phyloP scores from a whole-genome alignment of 2,888 invertebrate species.

The Tenodera sinensis region DNA sequence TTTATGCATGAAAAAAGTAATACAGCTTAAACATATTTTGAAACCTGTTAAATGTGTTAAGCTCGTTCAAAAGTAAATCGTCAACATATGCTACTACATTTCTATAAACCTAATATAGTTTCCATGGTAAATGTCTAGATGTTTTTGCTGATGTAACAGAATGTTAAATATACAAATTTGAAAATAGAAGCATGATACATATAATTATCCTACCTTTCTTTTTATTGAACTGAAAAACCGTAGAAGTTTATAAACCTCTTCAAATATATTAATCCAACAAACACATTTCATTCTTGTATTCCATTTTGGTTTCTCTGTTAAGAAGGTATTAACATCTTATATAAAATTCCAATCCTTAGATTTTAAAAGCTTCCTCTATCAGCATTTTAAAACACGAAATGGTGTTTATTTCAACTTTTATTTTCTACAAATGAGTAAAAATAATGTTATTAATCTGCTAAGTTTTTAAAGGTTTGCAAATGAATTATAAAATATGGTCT shows the following conservation, averaged over 20 bases:
- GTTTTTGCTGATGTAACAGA: background rate
- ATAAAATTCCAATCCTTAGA: background rate
- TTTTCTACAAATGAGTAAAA: background rate
- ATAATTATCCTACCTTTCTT: background rate
- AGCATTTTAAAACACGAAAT: background rate
- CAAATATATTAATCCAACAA: background rate
- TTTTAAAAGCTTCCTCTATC: background rate
- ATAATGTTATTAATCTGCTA: background rate
- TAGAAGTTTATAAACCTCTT: background rate
- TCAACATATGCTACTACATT: background rate
- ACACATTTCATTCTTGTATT: background rate
- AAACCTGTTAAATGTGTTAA: background rate
- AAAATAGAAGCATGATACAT: background rate
- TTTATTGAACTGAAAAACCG: background rate
- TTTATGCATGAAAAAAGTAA: background rate
- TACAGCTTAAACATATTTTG: background rate
- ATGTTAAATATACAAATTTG: background rate
- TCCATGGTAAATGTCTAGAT: background rate
- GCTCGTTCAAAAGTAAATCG: background rate
- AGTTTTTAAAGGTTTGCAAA: background rate
- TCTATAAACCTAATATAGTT: background rate
- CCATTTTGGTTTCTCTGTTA: background rate
- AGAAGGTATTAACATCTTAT: background rate
- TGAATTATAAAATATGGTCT: background rate
- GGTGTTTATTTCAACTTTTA: background rate